Evolutionary conservation across 2,797 vertebrate genomes (phyloP).

Genomic region (Mus spretus): DNA sequence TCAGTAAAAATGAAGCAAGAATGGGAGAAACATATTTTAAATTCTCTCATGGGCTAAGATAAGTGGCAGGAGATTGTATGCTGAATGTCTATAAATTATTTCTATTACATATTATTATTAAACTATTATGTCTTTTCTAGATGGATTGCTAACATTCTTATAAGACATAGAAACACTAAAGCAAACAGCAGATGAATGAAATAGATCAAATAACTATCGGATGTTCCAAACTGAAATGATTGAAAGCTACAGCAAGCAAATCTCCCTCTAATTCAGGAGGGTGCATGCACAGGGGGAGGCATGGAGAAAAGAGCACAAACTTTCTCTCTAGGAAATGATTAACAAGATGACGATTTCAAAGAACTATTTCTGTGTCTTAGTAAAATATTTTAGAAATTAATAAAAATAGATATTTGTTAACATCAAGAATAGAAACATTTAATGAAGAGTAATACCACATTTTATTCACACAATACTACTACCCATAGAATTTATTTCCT

Average conservation of each 20-base stretch:
- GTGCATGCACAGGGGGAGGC: fast-evolving
- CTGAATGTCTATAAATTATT: constrained; percentile 7
- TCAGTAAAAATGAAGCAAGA: neutral
- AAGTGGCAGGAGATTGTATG: neutral
- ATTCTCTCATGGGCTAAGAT: neutral
- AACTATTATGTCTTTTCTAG: neutral
- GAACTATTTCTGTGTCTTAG: neutral
- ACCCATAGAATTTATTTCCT: constrained; percentile 74
- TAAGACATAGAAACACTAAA: constrained; percentile 56
- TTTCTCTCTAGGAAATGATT: neutral
- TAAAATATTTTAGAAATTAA: constrained; percentile 70
- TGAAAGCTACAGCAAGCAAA: constrained; percentile 26
- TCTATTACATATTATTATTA: neutral
- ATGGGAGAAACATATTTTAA: neutral
- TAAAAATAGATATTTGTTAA: constrained; percentile 63
- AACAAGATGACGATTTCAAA: neutral
- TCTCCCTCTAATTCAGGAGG: neutral
- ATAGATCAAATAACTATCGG: neutral
- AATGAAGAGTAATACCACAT: constrained; percentile 10
- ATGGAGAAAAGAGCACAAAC: neutral
- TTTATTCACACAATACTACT: constrained; percentile 73
- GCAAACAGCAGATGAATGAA: neutral
- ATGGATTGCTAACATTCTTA: neutral
- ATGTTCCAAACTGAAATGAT: neutral
- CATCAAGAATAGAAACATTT: constrained; percentile 59